Evolutionary conservation across 2,888 invertebrate genomes (phyloP).

Genomic region (Napeogenes sylphis): DNA sequence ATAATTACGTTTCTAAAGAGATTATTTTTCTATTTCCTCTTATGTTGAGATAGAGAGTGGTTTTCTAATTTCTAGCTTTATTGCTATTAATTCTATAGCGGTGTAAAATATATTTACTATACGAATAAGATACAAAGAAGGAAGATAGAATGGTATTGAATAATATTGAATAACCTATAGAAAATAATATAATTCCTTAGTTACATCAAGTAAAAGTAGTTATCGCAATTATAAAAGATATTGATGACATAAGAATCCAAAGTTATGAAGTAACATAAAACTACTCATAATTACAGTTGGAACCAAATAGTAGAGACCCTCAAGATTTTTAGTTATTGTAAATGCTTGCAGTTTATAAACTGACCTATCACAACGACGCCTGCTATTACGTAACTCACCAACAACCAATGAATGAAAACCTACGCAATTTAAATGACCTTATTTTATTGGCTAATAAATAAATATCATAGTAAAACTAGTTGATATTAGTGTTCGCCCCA

Average conservation of each 20-base stretch:
- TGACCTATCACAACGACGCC: conserved; percentile 57
- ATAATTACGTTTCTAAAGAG: not conserved
- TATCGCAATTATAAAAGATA: not conserved
- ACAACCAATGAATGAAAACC: not conserved
- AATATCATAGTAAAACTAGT: not conserved
- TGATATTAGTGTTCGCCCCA: too few relatives aligned
- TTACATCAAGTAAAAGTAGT: not conserved
- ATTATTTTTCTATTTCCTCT: conserved; percentile 1
- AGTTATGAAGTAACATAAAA: too few relatives aligned
- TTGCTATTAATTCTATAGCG: not conserved
- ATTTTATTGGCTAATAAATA: not conserved
- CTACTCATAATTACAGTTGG: too few relatives aligned
- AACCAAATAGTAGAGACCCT: too few relatives aligned
- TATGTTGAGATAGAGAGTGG: not conserved
- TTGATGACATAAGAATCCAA: too few relatives aligned
- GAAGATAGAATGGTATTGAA: too few relatives aligned
- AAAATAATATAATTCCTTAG: not conserved
- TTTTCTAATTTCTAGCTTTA: not conserved
- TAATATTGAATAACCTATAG: too few relatives aligned
- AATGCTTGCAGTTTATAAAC: conserved; percentile 44
- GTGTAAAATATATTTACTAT: too few relatives aligned
- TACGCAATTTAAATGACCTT: conserved; percentile 4
- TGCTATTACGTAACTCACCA: conserved; percentile 11
- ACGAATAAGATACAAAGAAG: too few relatives aligned
- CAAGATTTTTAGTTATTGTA: too few relatives aligned